phyloP scores from a whole-genome alignment of 2,888 invertebrate genomes.

The Thymelicus acteon region DNA sequence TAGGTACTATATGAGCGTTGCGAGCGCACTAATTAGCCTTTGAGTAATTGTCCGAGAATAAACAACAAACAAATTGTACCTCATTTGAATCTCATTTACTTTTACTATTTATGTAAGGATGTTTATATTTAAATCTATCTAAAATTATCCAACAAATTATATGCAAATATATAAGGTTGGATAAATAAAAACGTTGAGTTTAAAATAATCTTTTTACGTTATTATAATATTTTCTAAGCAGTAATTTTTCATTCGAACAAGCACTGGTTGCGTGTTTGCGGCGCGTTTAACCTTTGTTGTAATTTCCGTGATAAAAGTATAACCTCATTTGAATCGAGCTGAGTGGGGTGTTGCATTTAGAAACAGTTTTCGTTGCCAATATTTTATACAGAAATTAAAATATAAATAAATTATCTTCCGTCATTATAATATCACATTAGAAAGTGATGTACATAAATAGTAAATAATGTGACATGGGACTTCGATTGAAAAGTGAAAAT shows the following conservation, averaged over 20 bases:
- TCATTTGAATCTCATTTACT: no score
- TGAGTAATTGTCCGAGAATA: constrained; percentile 3
- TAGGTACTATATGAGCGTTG: not conserved
- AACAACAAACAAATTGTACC: not conserved
- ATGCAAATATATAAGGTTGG: no score
- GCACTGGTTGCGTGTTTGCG: constrained; percentile 63
- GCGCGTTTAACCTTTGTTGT: constrained; percentile 65
- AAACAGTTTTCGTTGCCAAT: constrained; percentile 44
- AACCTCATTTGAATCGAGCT: constrained; percentile 48
- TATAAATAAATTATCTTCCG: not conserved
- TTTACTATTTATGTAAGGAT: no score
- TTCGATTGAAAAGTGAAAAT: no score
- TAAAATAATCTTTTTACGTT: not conserved
- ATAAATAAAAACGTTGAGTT: no score
- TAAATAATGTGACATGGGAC: no score
- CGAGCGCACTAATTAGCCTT: constrained; percentile 4
- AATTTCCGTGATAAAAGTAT: constrained; percentile 67
- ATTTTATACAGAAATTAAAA: not conserved
- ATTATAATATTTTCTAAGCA: constrained; percentile 7
- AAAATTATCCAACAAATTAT: no score
- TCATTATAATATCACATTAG: not conserved
- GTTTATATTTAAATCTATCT: no score
- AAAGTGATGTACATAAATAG: no score
- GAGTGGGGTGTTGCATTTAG: constrained; percentile 53
- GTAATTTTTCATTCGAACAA: constrained; percentile 38